These are phyloP conservation scores for Zaprionus lineosus DNA, from an alignment of 2,888 invertebrate genomes.

Conservation along the genomic window DNA sequence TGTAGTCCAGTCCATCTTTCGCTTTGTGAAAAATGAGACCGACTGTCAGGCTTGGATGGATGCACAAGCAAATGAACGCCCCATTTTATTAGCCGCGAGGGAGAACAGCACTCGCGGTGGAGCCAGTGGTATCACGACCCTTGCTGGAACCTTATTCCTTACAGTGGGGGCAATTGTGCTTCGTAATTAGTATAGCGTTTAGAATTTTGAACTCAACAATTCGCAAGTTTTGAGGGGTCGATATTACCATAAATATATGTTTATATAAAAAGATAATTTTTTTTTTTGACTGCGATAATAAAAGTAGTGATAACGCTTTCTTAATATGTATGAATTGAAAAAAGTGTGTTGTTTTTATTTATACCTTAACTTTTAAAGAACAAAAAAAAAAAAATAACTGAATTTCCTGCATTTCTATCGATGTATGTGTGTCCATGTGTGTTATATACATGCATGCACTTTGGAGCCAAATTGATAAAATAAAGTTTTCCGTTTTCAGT, in stretches of 20 bases:
- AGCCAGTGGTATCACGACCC: conserved; percentile 30
- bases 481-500: too few relatives aligned
- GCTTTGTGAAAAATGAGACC: conserved; percentile 87
- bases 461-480: too few relatives aligned
- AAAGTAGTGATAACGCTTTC: conserved; percentile 37
- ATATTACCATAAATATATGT: conserved; percentile 14
- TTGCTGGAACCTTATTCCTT: conserved; percentile 42
- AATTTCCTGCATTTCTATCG: conserved; percentile 8
- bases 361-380: too few relatives aligned
- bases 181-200: conserved; percentile 27
- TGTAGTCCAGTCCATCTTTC: conserved; percentile 89
- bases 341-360: too few relatives aligned
- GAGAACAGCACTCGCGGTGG: conserved; percentile 34
- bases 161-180: conserved; percentile 21
- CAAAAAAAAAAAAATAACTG: too few relatives aligned
- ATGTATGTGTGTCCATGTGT: neutral
- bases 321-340: too few relatives aligned
- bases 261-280: conserved; percentile 20
- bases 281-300: conserved; percentile 25
- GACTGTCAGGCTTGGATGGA: conserved; percentile 84
- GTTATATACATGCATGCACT: too few relatives aligned
- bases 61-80: conserved; percentile 58
- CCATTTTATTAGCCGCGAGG: conserved; percentile 57
- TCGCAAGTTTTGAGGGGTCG: conserved; percentile 3
- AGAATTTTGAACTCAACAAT: conserved; percentile 26